Conservation (phyloP, 2,888 invertebrate genomes). For the Caenorhabditis zanzibari region DNA sequence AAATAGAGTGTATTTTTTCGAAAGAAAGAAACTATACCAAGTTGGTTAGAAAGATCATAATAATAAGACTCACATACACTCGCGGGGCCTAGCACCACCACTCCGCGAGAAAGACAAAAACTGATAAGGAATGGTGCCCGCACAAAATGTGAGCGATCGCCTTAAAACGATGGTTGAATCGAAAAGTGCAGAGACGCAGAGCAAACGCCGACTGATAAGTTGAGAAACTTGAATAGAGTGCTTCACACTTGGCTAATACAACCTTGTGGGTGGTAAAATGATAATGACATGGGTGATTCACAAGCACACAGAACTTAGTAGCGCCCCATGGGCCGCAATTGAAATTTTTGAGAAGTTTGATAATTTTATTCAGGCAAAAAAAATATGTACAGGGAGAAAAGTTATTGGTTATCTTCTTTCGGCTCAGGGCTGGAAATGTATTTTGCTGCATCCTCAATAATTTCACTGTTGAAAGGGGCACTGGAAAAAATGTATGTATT, state of each 20-base stretch:
- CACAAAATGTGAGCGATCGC: constrained; percentile 47
- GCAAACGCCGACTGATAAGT: constrained; percentile 42
- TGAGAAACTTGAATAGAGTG: constrained; percentile 38
- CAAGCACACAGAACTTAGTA: constrained; percentile 22
- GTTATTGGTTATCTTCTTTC: neutral
- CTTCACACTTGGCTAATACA: constrained; percentile 29
- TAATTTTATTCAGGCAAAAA: constrained; percentile 15
- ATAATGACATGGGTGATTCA: constrained; percentile 56
- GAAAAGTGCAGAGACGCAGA: constrained; percentile 26
- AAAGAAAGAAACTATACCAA: constrained; percentile 21
- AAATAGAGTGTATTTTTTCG: constrained; percentile 1
- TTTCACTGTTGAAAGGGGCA: constrained; percentile 30
- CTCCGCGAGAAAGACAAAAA: constrained; percentile 18
- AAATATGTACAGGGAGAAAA: neutral
- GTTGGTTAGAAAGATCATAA: constrained; percentile 42
- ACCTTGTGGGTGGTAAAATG: constrained; percentile 49
- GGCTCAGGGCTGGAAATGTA: constrained; percentile 23
- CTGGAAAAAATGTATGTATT: constrained; percentile 6
- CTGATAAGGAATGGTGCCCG: constrained; percentile 48
- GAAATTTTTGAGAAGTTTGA: neutral
- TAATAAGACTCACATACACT: constrained; percentile 25
- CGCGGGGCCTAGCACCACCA: constrained; percentile 14
- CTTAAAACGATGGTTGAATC: constrained; percentile 28
- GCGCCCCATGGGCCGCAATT: constrained; percentile 12
- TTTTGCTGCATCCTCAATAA: constrained; percentile 53